Conservation (phyloP, 2,797 vertebrate genomes). For the Denticeps clupeoides region DNA sequence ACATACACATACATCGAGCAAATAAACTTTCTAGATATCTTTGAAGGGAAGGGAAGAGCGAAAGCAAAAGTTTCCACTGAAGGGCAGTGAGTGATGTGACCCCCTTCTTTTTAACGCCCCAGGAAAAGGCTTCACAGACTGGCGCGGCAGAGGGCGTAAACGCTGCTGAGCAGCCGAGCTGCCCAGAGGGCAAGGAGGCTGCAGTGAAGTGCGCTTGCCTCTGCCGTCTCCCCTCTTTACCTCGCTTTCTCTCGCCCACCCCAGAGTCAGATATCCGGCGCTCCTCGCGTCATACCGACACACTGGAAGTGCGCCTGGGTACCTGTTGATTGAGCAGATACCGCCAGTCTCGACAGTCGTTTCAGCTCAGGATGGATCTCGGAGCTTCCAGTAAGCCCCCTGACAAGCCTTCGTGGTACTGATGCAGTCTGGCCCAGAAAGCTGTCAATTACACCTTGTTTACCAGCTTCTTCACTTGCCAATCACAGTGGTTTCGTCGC, state of each 20-base stretch:
- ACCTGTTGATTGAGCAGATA: slow-evolving; percentile 19
- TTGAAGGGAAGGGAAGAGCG: background rate
- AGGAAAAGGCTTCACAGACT: too few species aligned
- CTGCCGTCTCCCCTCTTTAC: slow-evolving; percentile 31
- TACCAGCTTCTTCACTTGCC: background rate
- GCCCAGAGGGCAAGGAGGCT: slow-evolving; percentile 20
- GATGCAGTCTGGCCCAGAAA: background rate
- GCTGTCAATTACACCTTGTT: background rate
- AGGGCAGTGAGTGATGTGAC: too few species aligned
- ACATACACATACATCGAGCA: too few species aligned
- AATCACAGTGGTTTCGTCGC: background rate
- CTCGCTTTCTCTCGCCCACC: slow-evolving; percentile 1
- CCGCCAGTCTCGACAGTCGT: slow-evolving; percentile 2
- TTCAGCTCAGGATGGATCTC: slow-evolving; percentile 11
- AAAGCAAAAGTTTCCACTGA: too few species aligned
- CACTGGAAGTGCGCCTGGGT: slow-evolving; percentile 17
- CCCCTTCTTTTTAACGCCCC: too few species aligned
- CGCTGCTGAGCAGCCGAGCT: slow-evolving; percentile 26
- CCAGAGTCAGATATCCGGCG: background rate
- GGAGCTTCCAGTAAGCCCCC: background rate
- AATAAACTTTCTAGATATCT: too few species aligned
- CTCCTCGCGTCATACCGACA: background rate
- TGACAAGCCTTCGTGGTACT: background rate
- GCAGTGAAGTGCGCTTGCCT: slow-evolving; percentile 21
- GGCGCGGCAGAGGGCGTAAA: slow-evolving; percentile 22